Conservation (phyloP, 2,888 invertebrate genomes). For the Zhuqinia jingwanae region DNA sequence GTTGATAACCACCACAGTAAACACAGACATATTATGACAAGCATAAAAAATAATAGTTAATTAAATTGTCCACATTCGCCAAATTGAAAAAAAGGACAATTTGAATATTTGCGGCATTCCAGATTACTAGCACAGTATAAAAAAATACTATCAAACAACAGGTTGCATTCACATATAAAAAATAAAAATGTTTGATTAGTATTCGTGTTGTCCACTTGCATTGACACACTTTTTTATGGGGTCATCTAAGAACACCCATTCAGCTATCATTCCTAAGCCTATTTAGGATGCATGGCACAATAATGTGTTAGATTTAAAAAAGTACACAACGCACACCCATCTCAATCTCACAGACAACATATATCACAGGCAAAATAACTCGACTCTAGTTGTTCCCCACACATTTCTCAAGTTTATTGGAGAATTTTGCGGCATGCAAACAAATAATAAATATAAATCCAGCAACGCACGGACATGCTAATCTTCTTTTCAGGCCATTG, state of each 20-base stretch:
- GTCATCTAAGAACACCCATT: conserved; percentile 8
- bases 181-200: conserved; percentile 29
- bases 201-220: conserved; percentile 63
- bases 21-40: conserved; percentile 15
- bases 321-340: conserved; percentile 23
- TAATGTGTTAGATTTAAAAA: conserved; percentile 10
- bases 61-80: conserved; percentile 22
- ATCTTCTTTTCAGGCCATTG: conserved; percentile 35
- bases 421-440: conserved; percentile 55
- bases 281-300: conserved; percentile 31
- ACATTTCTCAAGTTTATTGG: conserved; percentile 7
- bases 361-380: conserved; percentile 9
- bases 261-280: conserved; percentile 32
- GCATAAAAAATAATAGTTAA: neutral
- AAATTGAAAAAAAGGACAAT: neutral
- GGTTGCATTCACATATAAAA: conserved; percentile 49
- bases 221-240: conserved; percentile 43
- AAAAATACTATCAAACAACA: conserved; percentile 22
- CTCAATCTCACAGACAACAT: conserved; percentile 40
- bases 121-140: conserved; percentile 30
- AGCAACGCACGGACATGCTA: conserved; percentile 53
- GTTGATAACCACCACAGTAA: conserved; percentile 29
- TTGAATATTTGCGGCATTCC: conserved; percentile 45
- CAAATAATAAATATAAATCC: conserved; percentile 45
- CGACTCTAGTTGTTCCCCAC: neutral